Conservation (phyloP, 2,797 vertebrate species). For the Hippoglossus hippoglossus region DNA sequence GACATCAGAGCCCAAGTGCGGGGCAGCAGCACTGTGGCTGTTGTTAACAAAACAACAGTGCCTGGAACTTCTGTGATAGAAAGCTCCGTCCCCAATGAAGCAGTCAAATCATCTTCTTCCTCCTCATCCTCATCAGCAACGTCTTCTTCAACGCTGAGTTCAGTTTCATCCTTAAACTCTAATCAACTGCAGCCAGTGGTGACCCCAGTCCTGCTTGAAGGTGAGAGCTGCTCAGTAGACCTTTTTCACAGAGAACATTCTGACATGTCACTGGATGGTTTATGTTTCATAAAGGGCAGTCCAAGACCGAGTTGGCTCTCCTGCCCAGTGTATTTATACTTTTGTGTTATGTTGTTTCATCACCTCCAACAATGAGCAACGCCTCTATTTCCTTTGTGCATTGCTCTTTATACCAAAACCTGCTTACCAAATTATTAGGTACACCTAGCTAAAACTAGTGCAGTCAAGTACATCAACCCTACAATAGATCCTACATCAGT, state of each 20-base stretch:
- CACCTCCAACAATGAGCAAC: no score
- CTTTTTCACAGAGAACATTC: background rate
- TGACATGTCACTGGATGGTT: background rate
- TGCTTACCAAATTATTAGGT: no score
- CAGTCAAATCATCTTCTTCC: conserved; percentile 44
- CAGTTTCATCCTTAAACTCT: conserved; percentile 57
- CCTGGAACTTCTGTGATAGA: conserved; percentile 43
- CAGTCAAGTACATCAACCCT: no score
- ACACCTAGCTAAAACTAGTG: no score
- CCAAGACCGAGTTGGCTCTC: no score
- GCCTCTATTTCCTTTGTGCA: no score
- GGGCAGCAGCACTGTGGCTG: conserved; percentile 63
- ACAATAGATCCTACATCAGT: no score
- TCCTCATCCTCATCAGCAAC: conserved; percentile 52
- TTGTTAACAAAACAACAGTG: conserved; percentile 62
- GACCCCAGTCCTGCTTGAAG: conserved; percentile 53
- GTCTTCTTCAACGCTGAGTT: conserved; percentile 39
- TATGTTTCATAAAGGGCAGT: background rate
- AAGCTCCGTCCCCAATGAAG: conserved; percentile 47
- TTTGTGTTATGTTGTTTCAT: no score
- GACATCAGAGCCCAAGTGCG: conserved; percentile 69
- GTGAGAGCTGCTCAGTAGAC: conserved; percentile 53
- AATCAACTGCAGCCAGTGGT: conserved; percentile 50
- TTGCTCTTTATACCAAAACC: no score
- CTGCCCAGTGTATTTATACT: no score